A percentile compares a stretch with the other conserved stretches of the same genome.
phyloP scores from a whole-genome alignment of 2,113 vertebrate genomes.

The Cettia cetti region DNA sequence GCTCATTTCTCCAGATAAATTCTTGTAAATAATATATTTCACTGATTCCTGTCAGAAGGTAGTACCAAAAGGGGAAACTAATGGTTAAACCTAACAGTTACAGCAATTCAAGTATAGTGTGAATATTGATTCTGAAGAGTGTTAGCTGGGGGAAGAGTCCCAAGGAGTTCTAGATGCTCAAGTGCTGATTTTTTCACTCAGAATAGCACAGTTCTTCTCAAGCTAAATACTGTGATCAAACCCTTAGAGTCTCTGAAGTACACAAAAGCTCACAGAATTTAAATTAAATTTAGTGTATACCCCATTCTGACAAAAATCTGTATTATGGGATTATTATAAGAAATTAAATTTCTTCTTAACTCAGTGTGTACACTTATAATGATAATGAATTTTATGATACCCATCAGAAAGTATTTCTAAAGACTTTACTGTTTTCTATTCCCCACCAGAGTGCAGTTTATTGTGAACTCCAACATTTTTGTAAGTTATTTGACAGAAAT shows the following conservation, averaged over 20 bases:
- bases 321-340: not conserved
- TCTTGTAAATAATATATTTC: not conserved
- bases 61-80: not conserved
- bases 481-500: slow-evolving; percentile 8
- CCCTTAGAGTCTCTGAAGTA: not conserved
- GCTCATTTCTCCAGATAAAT: not conserved
- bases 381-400: slow-evolving; percentile 2
- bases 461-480: not conserved
- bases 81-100: not conserved
- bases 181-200: not conserved
- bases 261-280: not conserved
- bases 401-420: not conserved
- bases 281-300: not conserved
- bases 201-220: not conserved
- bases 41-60: not conserved
- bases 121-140: not conserved
- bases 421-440: not conserved
- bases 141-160: not conserved
- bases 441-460: not conserved
- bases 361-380: not conserved
- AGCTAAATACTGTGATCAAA: not conserved
- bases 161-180: not conserved
- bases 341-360: not conserved
- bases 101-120: not conserved
- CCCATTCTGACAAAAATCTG: not conserved